Percentiles rank a stretch among this genome's conserved stretches.
Conservation (phyloP, 2,888 invertebrate species). For the Calameuta pallipes region DNA sequence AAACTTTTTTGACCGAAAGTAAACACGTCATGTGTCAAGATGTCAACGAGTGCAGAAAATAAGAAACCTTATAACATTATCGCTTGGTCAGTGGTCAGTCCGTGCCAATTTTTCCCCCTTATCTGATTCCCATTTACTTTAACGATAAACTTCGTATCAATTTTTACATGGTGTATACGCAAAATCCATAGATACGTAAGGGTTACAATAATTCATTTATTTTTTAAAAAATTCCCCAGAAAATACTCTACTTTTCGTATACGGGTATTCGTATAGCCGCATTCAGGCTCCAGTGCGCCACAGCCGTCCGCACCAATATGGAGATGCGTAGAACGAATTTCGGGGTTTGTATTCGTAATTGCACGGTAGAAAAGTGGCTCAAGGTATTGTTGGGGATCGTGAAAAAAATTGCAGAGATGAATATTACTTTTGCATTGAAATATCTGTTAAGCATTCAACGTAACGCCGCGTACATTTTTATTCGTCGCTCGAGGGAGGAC, state of each 20-base stretch:
- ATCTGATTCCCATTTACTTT: slow-evolving; percentile 8
- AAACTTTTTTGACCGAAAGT: slow-evolving; percentile 38
- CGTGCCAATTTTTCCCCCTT: neutral
- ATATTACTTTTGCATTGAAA: slow-evolving; percentile 42
- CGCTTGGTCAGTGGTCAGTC: slow-evolving; percentile 7
- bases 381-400: neutral
- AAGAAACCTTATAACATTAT: neutral
- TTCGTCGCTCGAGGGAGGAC: slow-evolving; percentile 16
- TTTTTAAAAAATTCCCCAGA: neutral
- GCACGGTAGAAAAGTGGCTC: neutral
- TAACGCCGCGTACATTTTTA: slow-evolving; percentile 27
- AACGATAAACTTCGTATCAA: no score
- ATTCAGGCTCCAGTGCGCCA: neutral
- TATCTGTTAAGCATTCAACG: slow-evolving; percentile 41
- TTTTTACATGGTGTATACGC: no score
- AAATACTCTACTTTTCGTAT: neutral
- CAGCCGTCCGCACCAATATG: neutral
- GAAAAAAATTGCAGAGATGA: slow-evolving; percentile 26
- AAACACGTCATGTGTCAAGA: slow-evolving; percentile 38
- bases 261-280: neutral
- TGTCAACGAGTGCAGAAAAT: neutral
- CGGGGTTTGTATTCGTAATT: slow-evolving; percentile 30
- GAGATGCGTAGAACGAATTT: neutral
- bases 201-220: neutral
- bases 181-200: no score